Percentiles rank a stretch among this genome's conserved stretches.
Conservation (phyloP, 2,888 invertebrate species). For the Noctuana brunneofusca region DNA sequence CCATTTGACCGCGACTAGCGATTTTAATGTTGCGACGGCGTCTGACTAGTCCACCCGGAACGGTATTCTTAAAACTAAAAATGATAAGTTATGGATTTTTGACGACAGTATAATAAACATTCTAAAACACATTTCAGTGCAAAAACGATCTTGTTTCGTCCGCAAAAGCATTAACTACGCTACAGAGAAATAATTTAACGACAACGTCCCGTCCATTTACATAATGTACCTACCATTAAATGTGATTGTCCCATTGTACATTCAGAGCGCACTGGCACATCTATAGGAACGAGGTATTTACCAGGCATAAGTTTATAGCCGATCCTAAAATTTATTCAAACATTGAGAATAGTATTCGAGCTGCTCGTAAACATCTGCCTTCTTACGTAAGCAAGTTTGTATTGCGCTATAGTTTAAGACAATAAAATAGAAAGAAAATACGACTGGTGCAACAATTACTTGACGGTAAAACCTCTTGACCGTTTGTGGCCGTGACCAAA, state of each 20-base stretch:
- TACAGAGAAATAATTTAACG: neutral
- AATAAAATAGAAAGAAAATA: neutral
- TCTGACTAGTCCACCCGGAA: too few relatives aligned
- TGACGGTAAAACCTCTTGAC: too few relatives aligned
- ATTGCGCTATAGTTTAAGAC: neutral
- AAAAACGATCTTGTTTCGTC: neutral
- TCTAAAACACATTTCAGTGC: neutral
- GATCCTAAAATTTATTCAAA: conserved; percentile 1
- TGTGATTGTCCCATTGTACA: neutral
- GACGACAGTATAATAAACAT: neutral
- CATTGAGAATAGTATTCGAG: neutral
- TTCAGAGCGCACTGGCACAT: neutral
- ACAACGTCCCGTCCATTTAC: neutral
- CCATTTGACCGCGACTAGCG: too few relatives aligned
- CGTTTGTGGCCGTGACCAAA: too few relatives aligned
- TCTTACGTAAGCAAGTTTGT: neutral
- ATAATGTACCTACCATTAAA: conserved; percentile 3
- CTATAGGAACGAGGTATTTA: neutral
- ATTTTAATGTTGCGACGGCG: too few relatives aligned
- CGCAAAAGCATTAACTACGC: conserved; percentile 3
- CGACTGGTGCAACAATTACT: neutral
- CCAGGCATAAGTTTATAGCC: conserved; percentile 1
- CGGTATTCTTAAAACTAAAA: too few relatives aligned
- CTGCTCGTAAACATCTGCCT: neutral
- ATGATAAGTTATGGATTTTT: too few relatives aligned